phyloP scores from a whole-genome alignment of 2,888 invertebrate species.

The Diplolepis rosae region DNA sequence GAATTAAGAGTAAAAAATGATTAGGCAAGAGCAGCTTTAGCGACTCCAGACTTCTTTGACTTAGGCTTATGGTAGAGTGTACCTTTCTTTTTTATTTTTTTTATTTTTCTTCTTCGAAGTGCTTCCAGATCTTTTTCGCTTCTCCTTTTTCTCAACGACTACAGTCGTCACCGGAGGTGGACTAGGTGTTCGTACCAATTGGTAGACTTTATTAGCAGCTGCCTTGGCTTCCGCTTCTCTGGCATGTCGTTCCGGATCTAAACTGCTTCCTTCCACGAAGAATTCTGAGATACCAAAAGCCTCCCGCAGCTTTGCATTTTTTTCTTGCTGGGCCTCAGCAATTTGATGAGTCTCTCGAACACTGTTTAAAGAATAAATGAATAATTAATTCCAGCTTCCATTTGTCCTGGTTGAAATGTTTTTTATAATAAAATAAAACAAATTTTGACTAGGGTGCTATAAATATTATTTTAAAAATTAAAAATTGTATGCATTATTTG shows the following conservation, averaged over 20 bases:
- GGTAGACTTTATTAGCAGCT: constrained; percentile 78
- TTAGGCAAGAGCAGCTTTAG: constrained; percentile 23
- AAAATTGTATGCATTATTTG: no score
- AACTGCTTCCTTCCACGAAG: constrained; percentile 94
- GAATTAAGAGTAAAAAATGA: neutral
- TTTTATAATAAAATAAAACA: no score
- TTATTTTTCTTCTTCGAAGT: constrained; percentile 82
- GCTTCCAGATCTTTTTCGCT: constrained; percentile 73
- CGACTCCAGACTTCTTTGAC: constrained; percentile 66
- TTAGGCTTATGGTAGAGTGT: constrained; percentile 54
- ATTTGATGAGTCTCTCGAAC: constrained; percentile 97
- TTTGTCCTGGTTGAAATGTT: no score
- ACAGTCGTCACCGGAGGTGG: constrained; percentile 58
- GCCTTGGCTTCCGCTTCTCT: constrained; percentile 77
- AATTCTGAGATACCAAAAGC: constrained; percentile 96
- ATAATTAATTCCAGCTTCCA: no score
- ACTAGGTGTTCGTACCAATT: constrained; percentile 86
- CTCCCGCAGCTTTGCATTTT: constrained; percentile 93
- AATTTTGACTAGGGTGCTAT: no score
- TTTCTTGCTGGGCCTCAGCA: constrained; percentile 96
- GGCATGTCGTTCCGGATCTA: constrained; percentile 86
- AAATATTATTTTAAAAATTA: no score
- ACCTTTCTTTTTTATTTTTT: constrained; percentile 79
- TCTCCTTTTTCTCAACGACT: constrained; percentile 67
- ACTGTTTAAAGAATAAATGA: constrained; percentile 75